Conservation (phyloP, 2,797 vertebrate species). For the Eptatretus atami region DNA sequence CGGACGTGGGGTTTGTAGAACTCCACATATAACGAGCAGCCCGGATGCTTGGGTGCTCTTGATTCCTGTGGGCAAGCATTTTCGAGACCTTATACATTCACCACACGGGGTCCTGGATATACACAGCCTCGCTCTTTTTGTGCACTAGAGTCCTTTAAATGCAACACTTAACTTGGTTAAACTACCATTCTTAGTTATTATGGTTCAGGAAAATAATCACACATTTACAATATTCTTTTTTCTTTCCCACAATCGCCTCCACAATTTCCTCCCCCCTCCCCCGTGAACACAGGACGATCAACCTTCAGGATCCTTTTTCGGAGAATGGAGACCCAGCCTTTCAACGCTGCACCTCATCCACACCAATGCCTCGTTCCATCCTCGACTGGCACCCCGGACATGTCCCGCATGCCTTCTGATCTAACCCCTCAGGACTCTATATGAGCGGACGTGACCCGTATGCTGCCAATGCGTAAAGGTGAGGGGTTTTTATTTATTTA, state of each 20-base stretch:
- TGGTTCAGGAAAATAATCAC: background rate
- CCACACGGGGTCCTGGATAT: too few species aligned
- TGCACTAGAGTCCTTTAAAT: too few species aligned
- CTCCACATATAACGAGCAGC: too few species aligned
- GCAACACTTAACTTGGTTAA: too few species aligned
- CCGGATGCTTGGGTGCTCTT: too few species aligned
- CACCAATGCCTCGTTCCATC: conserved; percentile 43
- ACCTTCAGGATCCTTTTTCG: conserved; percentile 57
- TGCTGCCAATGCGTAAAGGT: conserved; percentile 84
- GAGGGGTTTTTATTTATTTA: background rate
- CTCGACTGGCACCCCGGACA: conserved; percentile 46
- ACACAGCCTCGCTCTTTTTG: too few species aligned
- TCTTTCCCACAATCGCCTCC: too few species aligned
- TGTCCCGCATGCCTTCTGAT: conserved; percentile 18
- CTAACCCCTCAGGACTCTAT: conserved; percentile 70
- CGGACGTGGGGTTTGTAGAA: too few species aligned
- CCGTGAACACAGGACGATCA: conserved; percentile 36
- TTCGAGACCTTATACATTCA: too few species aligned
- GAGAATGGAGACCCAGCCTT: conserved; percentile 43
- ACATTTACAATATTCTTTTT: background rate
- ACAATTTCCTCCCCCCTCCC: conserved; percentile 14
- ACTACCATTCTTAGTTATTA: background rate
- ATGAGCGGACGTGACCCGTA: conserved; percentile 90
- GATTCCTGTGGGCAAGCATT: too few species aligned
- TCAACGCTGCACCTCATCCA: conserved; percentile 39